Evolutionary conservation across 2,888 invertebrate species (phyloP).

Genomic region (Drosophila sordidapex): DNA sequence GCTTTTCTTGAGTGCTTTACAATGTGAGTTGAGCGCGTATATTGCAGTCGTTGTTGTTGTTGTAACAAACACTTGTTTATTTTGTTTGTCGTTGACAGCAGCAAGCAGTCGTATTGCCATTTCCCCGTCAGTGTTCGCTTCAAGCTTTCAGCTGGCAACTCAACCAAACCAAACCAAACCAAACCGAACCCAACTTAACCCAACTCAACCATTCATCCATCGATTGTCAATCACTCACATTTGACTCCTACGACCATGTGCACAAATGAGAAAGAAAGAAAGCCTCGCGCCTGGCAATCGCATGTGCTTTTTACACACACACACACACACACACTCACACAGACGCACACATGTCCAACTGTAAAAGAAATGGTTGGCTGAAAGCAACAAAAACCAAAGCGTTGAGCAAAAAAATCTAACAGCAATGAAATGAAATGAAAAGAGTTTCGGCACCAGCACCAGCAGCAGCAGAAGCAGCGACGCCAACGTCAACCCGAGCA

Average conservation of each 20-base stretch:
- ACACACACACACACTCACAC: conserved; percentile 17
- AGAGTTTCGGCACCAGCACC: conserved; percentile 55
- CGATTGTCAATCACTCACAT: conserved; percentile 80
- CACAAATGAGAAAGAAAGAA: conserved; percentile 67
- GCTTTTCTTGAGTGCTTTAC: conserved; percentile 26
- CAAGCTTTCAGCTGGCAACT: conserved; percentile 2
- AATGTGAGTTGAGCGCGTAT: conserved; percentile 10
- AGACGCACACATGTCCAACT: conserved; percentile 47
- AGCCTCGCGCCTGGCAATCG: conserved; percentile 41
- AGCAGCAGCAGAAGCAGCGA: conserved; percentile 23
- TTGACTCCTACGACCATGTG: conserved; percentile 60
- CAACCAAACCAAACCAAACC: background rate
- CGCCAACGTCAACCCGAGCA: conserved; percentile 44
- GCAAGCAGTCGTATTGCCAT: conserved; percentile 25
- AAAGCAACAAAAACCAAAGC: conserved; percentile 47
- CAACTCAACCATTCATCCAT: conserved; percentile 54
- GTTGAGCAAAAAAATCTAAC: conserved; percentile 49
- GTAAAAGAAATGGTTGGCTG: conserved; percentile 67
- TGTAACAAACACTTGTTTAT: conserved; percentile 58
- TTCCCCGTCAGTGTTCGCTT: conserved; percentile 36
- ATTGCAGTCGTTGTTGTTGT: conserved; percentile 17
- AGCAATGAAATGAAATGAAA: conserved; percentile 65
- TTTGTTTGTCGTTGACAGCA: conserved; percentile 33
- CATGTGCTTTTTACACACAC: conserved; percentile 33
- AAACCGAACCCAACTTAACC: background rate